phyloP scores from a whole-genome alignment of 2,797 vertebrate species.

The Gila robusta region DNA sequence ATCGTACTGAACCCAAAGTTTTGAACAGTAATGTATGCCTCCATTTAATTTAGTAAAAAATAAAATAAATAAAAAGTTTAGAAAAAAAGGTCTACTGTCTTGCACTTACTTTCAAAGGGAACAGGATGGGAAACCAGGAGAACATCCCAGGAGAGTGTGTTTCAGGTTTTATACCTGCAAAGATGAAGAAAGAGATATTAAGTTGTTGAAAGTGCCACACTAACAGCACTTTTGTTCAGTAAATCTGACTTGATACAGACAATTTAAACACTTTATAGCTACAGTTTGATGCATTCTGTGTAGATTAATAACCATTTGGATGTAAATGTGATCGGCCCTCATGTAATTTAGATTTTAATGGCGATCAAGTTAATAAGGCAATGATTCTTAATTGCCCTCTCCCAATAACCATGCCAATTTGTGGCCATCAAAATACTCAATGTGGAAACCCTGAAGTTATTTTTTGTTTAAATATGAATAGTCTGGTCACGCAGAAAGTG shows the following conservation, averaged over 20 bases:
- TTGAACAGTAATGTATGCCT: not conserved
- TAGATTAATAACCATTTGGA: not conserved
- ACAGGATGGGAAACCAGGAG: constrained; percentile 96
- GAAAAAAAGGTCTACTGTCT: not conserved
- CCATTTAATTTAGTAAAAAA: not conserved
- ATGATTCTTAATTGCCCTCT: not conserved
- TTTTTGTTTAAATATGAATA: not conserved
- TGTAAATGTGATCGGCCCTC: not conserved
- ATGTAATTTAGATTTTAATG: not conserved
- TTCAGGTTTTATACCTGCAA: constrained; percentile 90
- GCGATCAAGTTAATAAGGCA: not conserved
- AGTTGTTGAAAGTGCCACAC: not conserved
- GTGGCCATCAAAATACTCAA: not conserved
- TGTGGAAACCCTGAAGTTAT: not conserved
- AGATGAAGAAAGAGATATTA: constrained; percentile 26
- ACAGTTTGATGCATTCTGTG: not conserved
- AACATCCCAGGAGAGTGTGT: constrained; percentile 96
- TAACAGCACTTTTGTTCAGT: not conserved
- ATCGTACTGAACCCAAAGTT: not conserved
- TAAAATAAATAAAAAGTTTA: not conserved
- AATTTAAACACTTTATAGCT: not conserved
- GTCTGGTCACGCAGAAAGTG: not conserved
- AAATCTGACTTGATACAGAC: not conserved
- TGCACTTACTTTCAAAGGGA: constrained; percentile 90
- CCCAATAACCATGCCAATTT: not conserved